Conservation (phyloP, 2,888 invertebrate species). For the Nipponacmea schrenckii region DNA sequence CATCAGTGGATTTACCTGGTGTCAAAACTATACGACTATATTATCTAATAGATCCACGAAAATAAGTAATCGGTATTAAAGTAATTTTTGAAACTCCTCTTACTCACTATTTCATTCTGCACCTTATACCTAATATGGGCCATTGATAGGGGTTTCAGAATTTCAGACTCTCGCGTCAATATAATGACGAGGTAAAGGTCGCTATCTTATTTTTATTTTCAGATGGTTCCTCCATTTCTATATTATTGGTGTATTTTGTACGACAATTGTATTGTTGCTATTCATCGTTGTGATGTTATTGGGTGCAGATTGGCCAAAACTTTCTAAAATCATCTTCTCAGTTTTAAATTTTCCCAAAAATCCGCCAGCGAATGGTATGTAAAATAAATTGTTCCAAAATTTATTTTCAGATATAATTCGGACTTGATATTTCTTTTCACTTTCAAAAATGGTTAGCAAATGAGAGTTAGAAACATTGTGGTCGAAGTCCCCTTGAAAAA, state of each 20-base stretch:
- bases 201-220: constrained; percentile 12
- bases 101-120: not conserved
- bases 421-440: no score
- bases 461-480: not conserved
- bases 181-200: not conserved
- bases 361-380: not conserved
- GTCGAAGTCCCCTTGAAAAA: not conserved
- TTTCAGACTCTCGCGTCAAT: not conserved
- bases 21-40: no score
- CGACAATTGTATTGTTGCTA: constrained; percentile 23
- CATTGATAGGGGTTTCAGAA: no score
- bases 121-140: no score
- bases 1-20: no score
- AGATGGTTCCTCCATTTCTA: constrained; percentile 41
- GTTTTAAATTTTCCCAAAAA: constrained; percentile 28
- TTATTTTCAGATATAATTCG: no score
- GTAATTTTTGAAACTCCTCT: no score
- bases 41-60: no score
- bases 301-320: constrained; percentile 23
- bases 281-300: constrained; percentile 24
- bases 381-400: no score
- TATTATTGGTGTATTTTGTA: constrained; percentile 30
- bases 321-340: constrained; percentile 18
- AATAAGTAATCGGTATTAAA: no score
- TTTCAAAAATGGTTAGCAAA: no score